Evolutionary conservation across 2,797 vertebrate species (phyloP), one percentile per base, ranked within the genome.

Genomic region (Cossypha dichroa): DNA sequence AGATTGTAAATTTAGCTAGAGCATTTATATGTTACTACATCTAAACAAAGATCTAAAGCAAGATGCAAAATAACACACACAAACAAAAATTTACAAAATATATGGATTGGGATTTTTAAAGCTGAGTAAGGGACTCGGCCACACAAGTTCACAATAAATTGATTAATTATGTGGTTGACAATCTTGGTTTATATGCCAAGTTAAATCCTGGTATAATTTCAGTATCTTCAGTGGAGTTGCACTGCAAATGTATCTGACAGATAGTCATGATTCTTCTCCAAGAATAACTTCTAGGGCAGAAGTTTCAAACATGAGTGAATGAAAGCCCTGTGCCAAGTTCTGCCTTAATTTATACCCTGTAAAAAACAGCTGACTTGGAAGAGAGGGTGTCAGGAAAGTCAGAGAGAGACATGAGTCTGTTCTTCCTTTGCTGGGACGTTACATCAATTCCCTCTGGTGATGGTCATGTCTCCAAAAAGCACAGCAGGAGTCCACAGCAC

Each of bases 241-340:
- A 48, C 21, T 75, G 66, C 31, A 68, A 68, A 85, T 88, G 51
- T 10, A 14, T 88, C 82, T 85, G 91, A 96, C 87, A 93, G 75
- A 80, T 6, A 54, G 51, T 82, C 63, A 21, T 56, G 74, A 56
- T 70, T 79, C 59, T 79, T 82, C 84, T 94, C 94, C 88, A 96
- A 94, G 77, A 96, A 92, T 25, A 97, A 89, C 93, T 85, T 62
- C 41, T 76, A 15, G 88, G 43, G 87, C 87, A 94, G 54, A 83
- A 78, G 75, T 21, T 77, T 96, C 85, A 88, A 88, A 91, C 43
- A 77, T 59, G 78, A 94, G 72, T 94, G 94, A 96, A 85, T 85
- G 72, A 43, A 93, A 85, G 36, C 18, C 31, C 38, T 19, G 25
- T 68, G 86, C 88, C 85, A 91, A 91, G 19, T 59, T 55, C 68